Evolutionary conservation across 1,140 invertebrate genomes (phyloP).

Genomic region (Oryctes rhinoceros): DNA sequence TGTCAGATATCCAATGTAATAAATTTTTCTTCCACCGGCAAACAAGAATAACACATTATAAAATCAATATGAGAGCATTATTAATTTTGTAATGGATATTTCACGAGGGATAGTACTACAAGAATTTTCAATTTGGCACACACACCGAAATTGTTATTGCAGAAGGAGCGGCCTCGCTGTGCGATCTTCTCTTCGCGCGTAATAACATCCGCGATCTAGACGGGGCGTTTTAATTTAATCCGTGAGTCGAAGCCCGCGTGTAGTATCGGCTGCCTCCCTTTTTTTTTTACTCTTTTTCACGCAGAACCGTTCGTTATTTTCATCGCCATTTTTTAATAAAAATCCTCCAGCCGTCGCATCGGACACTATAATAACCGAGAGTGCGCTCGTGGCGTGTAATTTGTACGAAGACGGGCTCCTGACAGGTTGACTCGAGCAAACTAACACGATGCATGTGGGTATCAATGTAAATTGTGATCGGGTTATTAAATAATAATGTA

Average conservation of each 20-base stretch:
- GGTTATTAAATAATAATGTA: conserved; percentile 27
- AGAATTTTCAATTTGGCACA: conserved; percentile 27
- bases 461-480: conserved; percentile 23
- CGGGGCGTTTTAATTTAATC: conserved; percentile 16
- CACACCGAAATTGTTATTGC: conserved; percentile 16
- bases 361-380: neutral
- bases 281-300: neutral
- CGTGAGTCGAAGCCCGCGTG: neutral
- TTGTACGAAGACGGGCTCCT: neutral
- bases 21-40: neutral
- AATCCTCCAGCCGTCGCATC: neutral
- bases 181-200: neutral
- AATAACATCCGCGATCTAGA: conserved; percentile 22
- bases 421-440: conserved; percentile 1
- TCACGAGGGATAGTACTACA: conserved; percentile 16
- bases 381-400: neutral
- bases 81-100: conserved; percentile 32
- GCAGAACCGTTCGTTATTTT: neutral
- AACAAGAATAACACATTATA: conserved; percentile 34
- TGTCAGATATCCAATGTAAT: neutral
- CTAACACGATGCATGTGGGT: conserved; percentile 10
- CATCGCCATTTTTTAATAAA: conserved; percentile 24
- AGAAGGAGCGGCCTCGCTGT: neutral
- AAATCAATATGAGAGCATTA: conserved; percentile 29
- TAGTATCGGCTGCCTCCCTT: conserved; percentile 6